phyloP scores from a whole-genome alignment of 1,140 invertebrate genomes.

The Apocrypta bakeri region DNA sequence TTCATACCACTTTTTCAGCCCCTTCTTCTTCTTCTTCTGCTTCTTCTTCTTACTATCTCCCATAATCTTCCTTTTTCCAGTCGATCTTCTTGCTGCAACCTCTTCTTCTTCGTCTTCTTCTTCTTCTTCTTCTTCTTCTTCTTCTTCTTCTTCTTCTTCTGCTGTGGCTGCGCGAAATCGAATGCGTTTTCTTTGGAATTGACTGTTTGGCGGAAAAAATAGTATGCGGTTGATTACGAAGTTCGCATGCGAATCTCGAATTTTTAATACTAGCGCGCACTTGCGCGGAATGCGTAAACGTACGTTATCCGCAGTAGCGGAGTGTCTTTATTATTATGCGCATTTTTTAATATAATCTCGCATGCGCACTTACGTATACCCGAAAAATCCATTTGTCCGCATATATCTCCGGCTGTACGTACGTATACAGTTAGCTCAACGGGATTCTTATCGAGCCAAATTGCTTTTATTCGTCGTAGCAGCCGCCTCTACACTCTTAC shows the following conservation, averaged over 20 bases:
- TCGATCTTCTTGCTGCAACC: background rate
- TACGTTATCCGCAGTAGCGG: conserved; percentile 2
- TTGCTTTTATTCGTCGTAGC: conserved; percentile 38
- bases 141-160: background rate
- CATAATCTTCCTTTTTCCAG: conserved; percentile 32
- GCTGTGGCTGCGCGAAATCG: conserved; percentile 4
- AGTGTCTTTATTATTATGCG: conserved; percentile 28
- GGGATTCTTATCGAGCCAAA: conserved; percentile 42
- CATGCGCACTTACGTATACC: conserved; percentile 38
- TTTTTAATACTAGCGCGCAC: background rate
- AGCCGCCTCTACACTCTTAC: background rate
- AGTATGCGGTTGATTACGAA: conserved; percentile 35
- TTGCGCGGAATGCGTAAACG: conserved; percentile 29
- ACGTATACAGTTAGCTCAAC: conserved; percentile 48
- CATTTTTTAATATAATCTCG: conserved; percentile 13
- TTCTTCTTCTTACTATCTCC: background rate
- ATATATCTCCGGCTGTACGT: no score
- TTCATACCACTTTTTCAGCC: conserved; percentile 26
- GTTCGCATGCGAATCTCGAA: background rate
- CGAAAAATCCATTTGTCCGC: conserved; percentile 46
- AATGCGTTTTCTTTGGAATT: conserved; percentile 44
- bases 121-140: background rate
- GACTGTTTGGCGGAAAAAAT: conserved; percentile 1
- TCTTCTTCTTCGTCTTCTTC: background rate
- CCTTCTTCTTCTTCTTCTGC: background rate